These are phyloP conservation scores for Oryctolagus cuniculus DNA, from an alignment of 2,113 vertebrate genomes.

Conservation along the genomic window DNA sequence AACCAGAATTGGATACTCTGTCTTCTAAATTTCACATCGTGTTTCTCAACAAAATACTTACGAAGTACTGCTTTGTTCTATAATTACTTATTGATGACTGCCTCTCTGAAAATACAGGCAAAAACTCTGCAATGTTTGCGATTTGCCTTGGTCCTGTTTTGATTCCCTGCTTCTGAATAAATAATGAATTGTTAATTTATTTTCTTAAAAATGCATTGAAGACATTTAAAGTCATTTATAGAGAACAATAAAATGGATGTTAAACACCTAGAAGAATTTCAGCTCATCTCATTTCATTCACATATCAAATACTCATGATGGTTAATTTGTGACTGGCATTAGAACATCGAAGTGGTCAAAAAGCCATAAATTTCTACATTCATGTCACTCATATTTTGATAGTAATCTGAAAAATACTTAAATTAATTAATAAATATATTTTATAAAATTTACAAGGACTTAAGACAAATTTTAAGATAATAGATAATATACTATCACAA, in stretches of 20 bases:
- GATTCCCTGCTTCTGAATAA: not conserved
- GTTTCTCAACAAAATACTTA: not conserved
- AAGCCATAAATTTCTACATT: not conserved
- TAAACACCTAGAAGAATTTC: not conserved
- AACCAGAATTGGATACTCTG: not conserved
- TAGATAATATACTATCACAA: not conserved
- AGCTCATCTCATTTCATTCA: not conserved
- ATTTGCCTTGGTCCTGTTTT: not conserved
- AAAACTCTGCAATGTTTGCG: not conserved
- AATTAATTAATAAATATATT: not conserved
- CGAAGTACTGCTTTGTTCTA: not conserved
- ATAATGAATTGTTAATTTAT: slow-evolving; percentile 33
- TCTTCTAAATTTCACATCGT: not conserved
- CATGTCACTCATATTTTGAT: not conserved
- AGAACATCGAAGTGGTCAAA: not conserved
- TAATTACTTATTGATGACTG: slow-evolving; percentile 7
- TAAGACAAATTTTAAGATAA: not conserved
- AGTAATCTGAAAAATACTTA: not conserved
- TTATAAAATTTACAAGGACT: not conserved
- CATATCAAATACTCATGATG: not conserved
- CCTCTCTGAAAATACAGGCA: not conserved
- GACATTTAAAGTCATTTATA: not conserved
- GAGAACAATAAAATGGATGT: not conserved
- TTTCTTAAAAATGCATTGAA: not conserved
- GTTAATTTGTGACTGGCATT: not conserved